Conservation (phyloP, 2,797 vertebrate genomes). For the Rhincodon typus region DNA sequence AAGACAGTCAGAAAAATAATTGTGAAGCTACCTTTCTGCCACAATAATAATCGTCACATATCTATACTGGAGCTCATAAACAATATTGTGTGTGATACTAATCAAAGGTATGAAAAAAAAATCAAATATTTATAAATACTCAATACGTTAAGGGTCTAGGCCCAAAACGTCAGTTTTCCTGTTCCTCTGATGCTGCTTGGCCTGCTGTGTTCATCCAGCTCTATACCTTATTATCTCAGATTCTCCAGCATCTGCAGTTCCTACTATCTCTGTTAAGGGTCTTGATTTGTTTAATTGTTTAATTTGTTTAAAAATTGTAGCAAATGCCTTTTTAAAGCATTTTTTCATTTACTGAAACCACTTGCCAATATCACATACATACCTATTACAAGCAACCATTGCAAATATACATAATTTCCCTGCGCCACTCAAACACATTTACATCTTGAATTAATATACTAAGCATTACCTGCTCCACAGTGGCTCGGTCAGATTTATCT, state of each 20-base stretch:
- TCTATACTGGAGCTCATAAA: neutral
- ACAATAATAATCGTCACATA: neutral
- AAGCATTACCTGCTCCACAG: conserved; percentile 78
- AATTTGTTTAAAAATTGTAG: neutral
- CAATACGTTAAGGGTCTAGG: too few species aligned
- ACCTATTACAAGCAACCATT: neutral
- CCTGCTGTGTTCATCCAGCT: too few species aligned
- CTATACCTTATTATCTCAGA: too few species aligned
- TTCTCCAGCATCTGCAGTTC: too few species aligned
- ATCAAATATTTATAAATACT: neutral
- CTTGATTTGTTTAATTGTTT: neutral
- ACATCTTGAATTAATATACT: neutral
- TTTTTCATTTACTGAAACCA: neutral
- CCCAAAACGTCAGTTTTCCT: too few species aligned
- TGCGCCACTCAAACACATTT: neutral
- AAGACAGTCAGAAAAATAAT: neutral
- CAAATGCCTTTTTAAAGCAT: neutral
- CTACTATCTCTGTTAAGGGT: neutral
- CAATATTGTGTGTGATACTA: neutral
- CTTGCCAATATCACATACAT: neutral
- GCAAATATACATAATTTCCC: neutral
- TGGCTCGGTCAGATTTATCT: conserved; percentile 92
- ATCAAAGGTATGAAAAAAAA: neutral
- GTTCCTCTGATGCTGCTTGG: too few species aligned
- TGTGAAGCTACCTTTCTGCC: neutral